phyloP scores from a whole-genome alignment of 2,888 invertebrate species.

The Rhagonycha lutea region DNA sequence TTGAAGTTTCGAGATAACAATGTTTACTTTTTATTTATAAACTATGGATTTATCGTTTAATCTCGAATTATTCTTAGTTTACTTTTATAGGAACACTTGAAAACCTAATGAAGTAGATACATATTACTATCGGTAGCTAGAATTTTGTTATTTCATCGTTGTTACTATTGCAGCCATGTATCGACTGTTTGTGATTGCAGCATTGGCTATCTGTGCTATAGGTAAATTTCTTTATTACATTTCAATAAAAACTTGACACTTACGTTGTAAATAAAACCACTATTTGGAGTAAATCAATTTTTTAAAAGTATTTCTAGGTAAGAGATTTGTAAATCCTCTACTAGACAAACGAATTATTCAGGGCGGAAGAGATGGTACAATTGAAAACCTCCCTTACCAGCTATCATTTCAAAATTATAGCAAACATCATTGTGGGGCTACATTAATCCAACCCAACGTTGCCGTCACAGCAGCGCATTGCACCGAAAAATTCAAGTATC shows the following conservation, averaged over 20 bases:
- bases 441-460: conserved; percentile 3
- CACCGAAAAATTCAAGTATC: not conserved
- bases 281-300: not conserved
- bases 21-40: not conserved
- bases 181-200: not conserved
- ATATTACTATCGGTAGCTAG: too few species aligned
- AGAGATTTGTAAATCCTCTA: not conserved
- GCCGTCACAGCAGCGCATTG: conserved; percentile 11
- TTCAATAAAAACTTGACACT: too few species aligned
- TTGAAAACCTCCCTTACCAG: conserved; percentile 6
- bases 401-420: not conserved
- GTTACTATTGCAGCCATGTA: not conserved
- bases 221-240: not conserved
- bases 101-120: not conserved
- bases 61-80: not conserved
- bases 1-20: not conserved
- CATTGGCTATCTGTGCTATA: not conserved
- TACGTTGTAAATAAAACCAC: too few species aligned
- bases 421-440: not conserved
- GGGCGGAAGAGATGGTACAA: not conserved
- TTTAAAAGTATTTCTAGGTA: not conserved
- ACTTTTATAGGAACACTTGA: not conserved
- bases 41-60: not conserved
- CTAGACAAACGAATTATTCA: not conserved
- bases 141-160: not conserved